Conservation (phyloP, 2,797 vertebrate genomes). For the Hyperoplus immaculatus region DNA sequence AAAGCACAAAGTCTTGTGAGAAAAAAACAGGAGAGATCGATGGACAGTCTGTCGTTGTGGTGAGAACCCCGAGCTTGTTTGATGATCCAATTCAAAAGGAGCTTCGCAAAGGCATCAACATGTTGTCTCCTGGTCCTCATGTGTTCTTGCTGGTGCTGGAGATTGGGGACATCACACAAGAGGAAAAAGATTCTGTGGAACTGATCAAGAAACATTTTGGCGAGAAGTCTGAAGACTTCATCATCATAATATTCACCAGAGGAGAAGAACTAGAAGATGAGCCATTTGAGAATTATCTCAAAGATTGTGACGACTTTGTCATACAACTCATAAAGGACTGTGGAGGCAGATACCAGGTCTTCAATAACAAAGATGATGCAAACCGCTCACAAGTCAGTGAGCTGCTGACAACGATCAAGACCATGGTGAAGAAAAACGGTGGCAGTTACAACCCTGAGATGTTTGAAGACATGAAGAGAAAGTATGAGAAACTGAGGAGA, state of each 20-base stretch:
- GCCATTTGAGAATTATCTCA: neutral
- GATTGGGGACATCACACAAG: neutral
- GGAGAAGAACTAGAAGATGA: neutral
- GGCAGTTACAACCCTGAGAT: constrained; percentile 31
- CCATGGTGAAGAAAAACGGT: constrained; percentile 28
- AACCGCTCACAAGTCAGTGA: constrained; percentile 12
- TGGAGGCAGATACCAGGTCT: constrained; percentile 36
- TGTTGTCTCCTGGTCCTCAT: constrained; percentile 1
- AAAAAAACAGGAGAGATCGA: neutral
- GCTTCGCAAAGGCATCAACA: neutral
- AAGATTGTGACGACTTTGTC: neutral
- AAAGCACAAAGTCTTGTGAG: neutral
- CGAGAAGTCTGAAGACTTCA: constrained; percentile 12
- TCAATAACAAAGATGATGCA: neutral
- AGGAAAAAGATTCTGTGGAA: neutral
- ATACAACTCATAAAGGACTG: constrained; percentile 8
- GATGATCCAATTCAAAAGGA: neutral
- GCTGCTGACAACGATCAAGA: constrained; percentile 15
- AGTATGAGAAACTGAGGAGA: too few relatives aligned
- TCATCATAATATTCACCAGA: constrained; percentile 26
- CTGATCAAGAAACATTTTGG: constrained; percentile 16
- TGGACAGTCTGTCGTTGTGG: neutral
- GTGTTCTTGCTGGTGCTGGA: neutral
- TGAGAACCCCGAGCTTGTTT: neutral
- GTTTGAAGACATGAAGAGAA: constrained; percentile 22